Percentiles rank a stretch among this genome's conserved stretches.
These are phyloP conservation scores for Neuroterus valhalla DNA, from an alignment of 1,140 invertebrate genomes.

Conservation along the genomic window DNA sequence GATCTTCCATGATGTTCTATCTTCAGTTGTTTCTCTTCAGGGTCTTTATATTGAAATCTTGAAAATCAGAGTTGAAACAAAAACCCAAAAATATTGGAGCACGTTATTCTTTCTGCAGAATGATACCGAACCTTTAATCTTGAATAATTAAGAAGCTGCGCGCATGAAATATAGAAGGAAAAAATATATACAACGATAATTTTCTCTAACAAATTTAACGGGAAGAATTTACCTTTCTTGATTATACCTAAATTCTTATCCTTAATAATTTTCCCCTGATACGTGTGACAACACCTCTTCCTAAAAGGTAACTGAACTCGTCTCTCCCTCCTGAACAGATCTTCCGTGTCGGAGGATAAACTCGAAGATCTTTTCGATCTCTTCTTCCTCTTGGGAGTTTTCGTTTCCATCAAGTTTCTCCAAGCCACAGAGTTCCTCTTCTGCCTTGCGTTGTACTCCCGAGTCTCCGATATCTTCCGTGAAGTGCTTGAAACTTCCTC, in stretches of 20 bases:
- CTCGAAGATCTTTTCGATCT: not conserved
- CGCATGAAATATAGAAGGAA: no score
- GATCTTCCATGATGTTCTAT: not conserved
- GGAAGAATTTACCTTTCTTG: not conserved
- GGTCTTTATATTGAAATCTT: not conserved
- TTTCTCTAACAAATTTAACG: no score
- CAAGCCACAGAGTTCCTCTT: not conserved
- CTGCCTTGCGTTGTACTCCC: not conserved
- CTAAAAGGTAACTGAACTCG: not conserved
- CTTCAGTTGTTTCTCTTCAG: conserved; percentile 3
- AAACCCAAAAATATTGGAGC: no score
- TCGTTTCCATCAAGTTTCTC: not conserved
- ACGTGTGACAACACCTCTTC: not conserved
- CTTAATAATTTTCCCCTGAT: not conserved
- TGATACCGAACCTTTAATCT: no score
- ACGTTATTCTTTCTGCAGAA: no score
- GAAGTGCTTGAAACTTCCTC: conserved; percentile 15
- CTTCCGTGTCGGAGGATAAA: not conserved
- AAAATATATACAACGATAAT: no score
- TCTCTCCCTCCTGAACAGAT: not conserved
- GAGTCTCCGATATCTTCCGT: no score
- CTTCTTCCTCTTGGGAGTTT: not conserved
- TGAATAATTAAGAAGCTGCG: no score
- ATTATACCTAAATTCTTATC: not conserved
- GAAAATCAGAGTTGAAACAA: no score